Percentiles rank a stretch among this genome's conserved stretches.
Evolutionary conservation across 2,113 vertebrate species (phyloP).

Genomic region (Ornithorhynchus anatinus): DNA sequence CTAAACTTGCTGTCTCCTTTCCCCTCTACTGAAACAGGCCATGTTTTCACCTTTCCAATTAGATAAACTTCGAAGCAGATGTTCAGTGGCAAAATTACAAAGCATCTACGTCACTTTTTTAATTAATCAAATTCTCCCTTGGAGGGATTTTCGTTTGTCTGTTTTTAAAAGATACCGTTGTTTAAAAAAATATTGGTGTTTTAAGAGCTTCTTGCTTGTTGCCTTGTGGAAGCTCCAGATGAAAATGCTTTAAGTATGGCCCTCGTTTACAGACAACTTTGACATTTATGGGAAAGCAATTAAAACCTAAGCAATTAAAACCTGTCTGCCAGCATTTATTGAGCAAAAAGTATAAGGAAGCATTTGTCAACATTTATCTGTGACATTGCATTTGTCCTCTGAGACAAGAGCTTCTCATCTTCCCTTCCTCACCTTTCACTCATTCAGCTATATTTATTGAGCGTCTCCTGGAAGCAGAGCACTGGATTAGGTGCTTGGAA

Average conservation of each 20-base stretch:
- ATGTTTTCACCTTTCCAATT: constrained; percentile 60
- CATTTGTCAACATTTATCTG: neutral
- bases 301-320: constrained; percentile 19
- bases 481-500: too few relatives aligned
- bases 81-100: constrained; percentile 54
- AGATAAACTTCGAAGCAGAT: constrained; percentile 59
- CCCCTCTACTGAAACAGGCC: constrained; percentile 30
- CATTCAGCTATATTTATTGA: rapidly evolving
- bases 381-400: rapidly evolving
- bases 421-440: neutral
- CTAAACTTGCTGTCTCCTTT: constrained; percentile 20
- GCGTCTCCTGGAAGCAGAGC: too few relatives aligned
- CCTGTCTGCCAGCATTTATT: neutral
- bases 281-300: neutral
- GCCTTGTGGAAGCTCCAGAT: constrained; percentile 14
- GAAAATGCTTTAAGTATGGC: neutral
- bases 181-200: neutral
- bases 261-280: constrained; percentile 21
- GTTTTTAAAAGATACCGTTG: constrained; percentile 58
- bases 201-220: neutral
- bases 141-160: constrained; percentile 53
- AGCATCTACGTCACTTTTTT: constrained; percentile 24
- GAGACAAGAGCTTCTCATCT: neutral
- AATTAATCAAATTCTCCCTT: constrained; percentile 67
- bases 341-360: too few relatives aligned